Evolutionary conservation across 1,140 invertebrate genomes (phyloP).

Genomic region (Brachionus manjavacas): DNA sequence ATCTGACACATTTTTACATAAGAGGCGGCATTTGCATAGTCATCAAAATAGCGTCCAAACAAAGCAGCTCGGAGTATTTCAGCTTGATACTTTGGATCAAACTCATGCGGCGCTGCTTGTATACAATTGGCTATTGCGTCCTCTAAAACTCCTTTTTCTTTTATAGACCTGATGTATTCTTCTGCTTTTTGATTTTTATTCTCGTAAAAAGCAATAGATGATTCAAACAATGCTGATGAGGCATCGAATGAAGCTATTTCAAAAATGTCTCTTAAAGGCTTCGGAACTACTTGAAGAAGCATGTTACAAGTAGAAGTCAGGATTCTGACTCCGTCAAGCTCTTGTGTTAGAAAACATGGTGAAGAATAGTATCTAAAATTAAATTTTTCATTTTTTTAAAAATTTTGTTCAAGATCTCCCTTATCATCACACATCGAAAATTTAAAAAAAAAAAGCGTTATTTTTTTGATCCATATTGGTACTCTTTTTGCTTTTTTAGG

Average conservation of each 20-base stretch:
- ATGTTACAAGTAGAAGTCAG: neutral
- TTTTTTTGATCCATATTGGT: no score
- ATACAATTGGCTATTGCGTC: slow-evolving; percentile 41
- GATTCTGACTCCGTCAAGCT: slow-evolving; percentile 27
- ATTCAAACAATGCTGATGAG: slow-evolving; percentile 27
- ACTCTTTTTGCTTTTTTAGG: no score
- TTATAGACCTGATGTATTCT: slow-evolving; percentile 32
- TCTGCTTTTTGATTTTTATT: slow-evolving; percentile 41
- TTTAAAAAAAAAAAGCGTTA: no score
- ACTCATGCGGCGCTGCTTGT: slow-evolving; percentile 37
- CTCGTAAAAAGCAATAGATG: slow-evolving; percentile 39
- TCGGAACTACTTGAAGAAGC: slow-evolving; percentile 12
- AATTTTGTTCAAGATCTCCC: neutral
- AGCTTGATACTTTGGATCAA: slow-evolving; percentile 29
- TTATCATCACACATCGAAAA: no score
- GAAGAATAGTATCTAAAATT: neutral
- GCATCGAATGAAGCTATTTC: slow-evolving; percentile 35
- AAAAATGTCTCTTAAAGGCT: slow-evolving; percentile 12
- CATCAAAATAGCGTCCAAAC: slow-evolving; percentile 39
- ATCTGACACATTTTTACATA: slow-evolving; percentile 76
- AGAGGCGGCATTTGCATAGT: slow-evolving; percentile 10
- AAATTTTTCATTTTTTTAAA: neutral
- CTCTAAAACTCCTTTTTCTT: slow-evolving; percentile 27
- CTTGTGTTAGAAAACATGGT: slow-evolving; percentile 15
- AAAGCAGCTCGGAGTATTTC: slow-evolving; percentile 25